Evolutionary conservation across 1,140 invertebrate species (phyloP), one percentile per base, ranked within the genome.

Genomic region (Agrypnia vestita): DNA sequence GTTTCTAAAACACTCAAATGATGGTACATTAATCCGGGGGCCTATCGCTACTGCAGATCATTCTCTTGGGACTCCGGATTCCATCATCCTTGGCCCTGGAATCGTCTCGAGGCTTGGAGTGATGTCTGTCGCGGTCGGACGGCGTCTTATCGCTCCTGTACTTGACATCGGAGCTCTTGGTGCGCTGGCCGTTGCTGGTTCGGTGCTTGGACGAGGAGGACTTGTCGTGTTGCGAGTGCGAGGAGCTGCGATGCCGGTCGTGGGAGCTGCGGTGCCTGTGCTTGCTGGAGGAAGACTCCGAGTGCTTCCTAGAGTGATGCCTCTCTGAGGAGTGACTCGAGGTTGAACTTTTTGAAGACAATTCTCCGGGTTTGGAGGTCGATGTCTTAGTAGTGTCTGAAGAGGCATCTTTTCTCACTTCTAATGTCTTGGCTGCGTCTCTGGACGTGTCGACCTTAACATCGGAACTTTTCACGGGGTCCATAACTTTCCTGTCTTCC

Each of bases 311-410:
- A 9, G 80, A 79, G 61, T 74, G 67, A 44, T 80, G 75, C 43
- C 72, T 35, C 3, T 83, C 79, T 25, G 75, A 78, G 7, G 79
- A 80, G 43, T 80, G 82, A 61, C 76, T 76, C 7, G 81, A 82
- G 25, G 81, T 78, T 21, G 81, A 82, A 44, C 69, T 80, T 75
- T 82, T 82, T 1, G 77, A 79, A 19, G 81, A 82, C 15, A 69
- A 35, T 13, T 64, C 61, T 1, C 61, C 61, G 3, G 61, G 11
- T 64, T 64, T 64, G 25, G 61, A 7, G 3, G 61, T 13, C 1
- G 17, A 21, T 4, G 62, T 67, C 17, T 69, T 69, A 7, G 11
- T 21, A 49, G n/a, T 44, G 21, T 69, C 64, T 0, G 64, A 47
- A n/a, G 61, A 49, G 15, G 73, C 76, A 35, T 44, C 62, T 74